Conservation (phyloP, 2,113 vertebrate species). For the Nesoenas mayeri region DNA sequence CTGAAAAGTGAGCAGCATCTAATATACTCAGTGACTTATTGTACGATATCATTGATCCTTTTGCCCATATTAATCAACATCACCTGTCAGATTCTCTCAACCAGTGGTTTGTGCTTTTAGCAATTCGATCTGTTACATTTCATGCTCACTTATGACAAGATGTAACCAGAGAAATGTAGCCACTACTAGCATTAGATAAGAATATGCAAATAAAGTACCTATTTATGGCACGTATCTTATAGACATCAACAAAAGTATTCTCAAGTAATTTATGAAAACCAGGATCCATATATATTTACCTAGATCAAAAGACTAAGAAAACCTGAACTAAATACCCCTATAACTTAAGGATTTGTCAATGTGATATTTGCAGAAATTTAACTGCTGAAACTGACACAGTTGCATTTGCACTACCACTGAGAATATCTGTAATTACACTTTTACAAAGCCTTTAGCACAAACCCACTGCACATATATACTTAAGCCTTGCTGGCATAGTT, state of each 20-base stretch:
- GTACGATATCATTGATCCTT: neutral
- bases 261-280: neutral
- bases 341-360: neutral
- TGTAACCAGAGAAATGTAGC: neutral
- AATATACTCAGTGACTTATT: neutral
- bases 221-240: accelerated
- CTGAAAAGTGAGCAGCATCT: neutral
- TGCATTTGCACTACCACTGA: neutral
- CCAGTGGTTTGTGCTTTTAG: neutral
- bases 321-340: neutral
- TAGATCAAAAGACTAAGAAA: neutral
- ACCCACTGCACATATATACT: neutral
- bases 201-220: neutral
- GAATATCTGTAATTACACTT: neutral
- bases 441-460: neutral
- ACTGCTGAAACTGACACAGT: neutral
- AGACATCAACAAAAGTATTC: neutral
- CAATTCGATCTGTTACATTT: neutral
- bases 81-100: neutral
- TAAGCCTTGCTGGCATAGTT: neutral
- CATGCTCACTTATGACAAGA: neutral
- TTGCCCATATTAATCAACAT: neutral
- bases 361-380: neutral
- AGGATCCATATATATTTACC: neutral
- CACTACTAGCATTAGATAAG: neutral